Conservation (phyloP, 2,888 invertebrate genomes). For the Antheraea yamamai region DNA sequence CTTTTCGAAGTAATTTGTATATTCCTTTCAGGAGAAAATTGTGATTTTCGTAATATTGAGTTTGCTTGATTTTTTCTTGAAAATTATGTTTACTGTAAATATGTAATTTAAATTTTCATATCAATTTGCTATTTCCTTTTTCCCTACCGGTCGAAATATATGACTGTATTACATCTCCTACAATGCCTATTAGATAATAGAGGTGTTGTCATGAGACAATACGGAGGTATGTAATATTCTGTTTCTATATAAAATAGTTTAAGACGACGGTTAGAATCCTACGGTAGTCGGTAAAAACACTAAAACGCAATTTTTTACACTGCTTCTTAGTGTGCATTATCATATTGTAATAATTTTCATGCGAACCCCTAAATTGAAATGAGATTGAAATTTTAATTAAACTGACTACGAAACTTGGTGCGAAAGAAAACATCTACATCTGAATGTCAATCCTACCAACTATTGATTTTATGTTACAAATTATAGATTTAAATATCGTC, state of each 20-base stretch:
- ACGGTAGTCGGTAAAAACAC: neutral
- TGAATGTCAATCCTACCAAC: no score
- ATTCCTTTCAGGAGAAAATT: slow-evolving; percentile 42
- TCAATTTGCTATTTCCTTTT: neutral
- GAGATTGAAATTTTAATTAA: no score
- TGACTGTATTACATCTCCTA: neutral
- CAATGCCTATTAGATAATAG: neutral
- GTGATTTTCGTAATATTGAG: slow-evolving; percentile 20
- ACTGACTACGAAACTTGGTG: no score
- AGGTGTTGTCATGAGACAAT: neutral
- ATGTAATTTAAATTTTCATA: neutral
- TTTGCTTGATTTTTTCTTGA: neutral
- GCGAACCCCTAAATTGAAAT: neutral
- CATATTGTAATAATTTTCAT: no score
- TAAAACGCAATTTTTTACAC: neutral
- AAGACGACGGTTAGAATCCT: no score
- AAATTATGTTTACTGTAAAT: neutral
- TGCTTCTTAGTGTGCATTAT: neutral
- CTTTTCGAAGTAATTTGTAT: slow-evolving; percentile 42
- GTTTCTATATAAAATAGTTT: neutral
- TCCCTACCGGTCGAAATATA: neutral
- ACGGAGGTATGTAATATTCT: neutral
- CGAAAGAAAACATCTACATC: no score
- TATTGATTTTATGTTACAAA: no score
- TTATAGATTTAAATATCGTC: no score